Percentiles rank a stretch among this genome's conserved stretches.
phyloP scores from a whole-genome alignment of 2,797 vertebrate species.

The Macrochelys suwanniensis region DNA sequence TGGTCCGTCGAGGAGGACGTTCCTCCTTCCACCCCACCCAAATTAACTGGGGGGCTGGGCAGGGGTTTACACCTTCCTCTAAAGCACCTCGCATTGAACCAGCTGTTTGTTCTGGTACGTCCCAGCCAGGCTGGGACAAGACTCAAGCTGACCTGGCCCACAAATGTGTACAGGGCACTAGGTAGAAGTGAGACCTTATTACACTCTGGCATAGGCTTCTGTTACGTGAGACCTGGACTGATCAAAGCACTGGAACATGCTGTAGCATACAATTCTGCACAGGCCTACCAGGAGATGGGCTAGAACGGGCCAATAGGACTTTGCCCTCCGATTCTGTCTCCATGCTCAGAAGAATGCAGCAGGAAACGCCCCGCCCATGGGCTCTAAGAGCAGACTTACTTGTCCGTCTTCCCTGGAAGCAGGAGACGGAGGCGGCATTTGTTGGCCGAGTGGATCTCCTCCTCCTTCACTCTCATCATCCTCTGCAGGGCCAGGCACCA shows the following conservation, averaged over 20 bases:
- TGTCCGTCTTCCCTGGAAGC: slow-evolving; percentile 94
- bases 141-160: neutral
- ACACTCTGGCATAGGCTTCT: neutral
- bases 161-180: too few species aligned
- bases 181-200: neutral
- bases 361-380: neutral
- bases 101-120: too few species aligned
- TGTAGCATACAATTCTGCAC: neutral
- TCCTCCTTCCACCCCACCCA: neutral
- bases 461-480: slow-evolving; percentile 95
- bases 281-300: neutral
- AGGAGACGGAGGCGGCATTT: slow-evolving; percentile 95
- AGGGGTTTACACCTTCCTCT: neutral
- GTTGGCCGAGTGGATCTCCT: slow-evolving; percentile 96
- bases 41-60: neutral
- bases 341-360: neutral
- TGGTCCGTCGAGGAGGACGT: neutral
- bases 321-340: neutral
- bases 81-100: neutral
- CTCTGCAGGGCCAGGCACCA: slow-evolving; percentile 97
- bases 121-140: neutral
- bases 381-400: slow-evolving; percentile 83
- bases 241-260: neutral
- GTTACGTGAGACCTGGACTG: neutral
- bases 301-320: neutral